A percentile compares a stretch with the other conserved stretches of the same genome.
These are phyloP conservation scores for Diogma glabrata DNA, from an alignment of 2,888 invertebrate genomes.

Conservation along the genomic window DNA sequence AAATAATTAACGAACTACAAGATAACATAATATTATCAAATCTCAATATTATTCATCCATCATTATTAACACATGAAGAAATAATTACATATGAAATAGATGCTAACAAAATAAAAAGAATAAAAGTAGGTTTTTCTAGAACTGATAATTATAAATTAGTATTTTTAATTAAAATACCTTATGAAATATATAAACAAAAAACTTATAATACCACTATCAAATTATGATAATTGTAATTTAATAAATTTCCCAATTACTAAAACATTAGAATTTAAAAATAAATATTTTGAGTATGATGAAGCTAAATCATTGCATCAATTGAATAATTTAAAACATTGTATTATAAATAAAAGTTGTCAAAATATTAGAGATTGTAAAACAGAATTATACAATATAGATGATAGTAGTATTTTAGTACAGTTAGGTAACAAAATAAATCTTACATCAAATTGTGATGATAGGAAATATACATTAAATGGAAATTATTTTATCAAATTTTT, in stretches of 20 bases:
- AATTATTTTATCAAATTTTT: no score
- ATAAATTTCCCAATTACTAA: neutral
- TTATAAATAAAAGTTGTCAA: neutral
- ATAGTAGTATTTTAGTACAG: no score
- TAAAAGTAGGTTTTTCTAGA: neutral
- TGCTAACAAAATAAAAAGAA: neutral
- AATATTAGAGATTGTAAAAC: neutral
- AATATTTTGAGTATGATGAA: neutral
- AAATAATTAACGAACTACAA: no score
- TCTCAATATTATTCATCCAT: neutral
- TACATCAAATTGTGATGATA: no score
- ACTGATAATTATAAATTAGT: neutral
- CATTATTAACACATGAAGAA: neutral
- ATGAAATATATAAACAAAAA: neutral
- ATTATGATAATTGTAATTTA: neutral
- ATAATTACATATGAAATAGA: neutral
- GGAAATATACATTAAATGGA: no score
- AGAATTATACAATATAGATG: neutral
- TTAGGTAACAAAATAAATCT: no score
- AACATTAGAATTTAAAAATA: neutral
- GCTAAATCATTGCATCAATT: neutral
- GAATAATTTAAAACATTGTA: slow-evolving; percentile 4
- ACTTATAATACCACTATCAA: neutral
- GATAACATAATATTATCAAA: no score
- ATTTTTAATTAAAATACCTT: neutral